phyloP scores from a whole-genome alignment of 2,797 vertebrate genomes.

The Gallinago nigripennis region DNA sequence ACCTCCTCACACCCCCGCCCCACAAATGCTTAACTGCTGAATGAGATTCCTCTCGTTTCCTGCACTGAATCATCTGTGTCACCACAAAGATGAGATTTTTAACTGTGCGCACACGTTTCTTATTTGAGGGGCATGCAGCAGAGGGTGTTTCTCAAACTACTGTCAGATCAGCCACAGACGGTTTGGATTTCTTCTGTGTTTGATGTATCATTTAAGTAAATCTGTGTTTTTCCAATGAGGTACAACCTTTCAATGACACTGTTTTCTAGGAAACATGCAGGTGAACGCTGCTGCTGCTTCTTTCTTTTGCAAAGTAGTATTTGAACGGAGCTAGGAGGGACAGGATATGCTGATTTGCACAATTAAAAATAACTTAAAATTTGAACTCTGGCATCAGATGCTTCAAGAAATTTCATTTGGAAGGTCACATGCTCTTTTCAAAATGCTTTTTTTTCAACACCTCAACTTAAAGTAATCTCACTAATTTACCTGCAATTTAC shows the following conservation, averaged over 20 bases:
- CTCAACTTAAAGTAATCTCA: background rate
- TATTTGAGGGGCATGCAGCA: conserved; percentile 26
- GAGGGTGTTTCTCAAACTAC: conserved; percentile 55
- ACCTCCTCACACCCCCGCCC: conserved; percentile 47
- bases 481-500: background rate
- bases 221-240: background rate
- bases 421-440: background rate
- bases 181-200: conserved; percentile 29
- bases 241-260: background rate
- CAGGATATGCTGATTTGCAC: conserved; percentile 32
- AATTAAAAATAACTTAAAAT: conserved; percentile 35
- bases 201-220: conserved; percentile 34
- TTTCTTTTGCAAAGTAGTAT: conserved; percentile 7
- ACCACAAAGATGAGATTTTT: conserved; percentile 64
- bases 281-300: background rate
- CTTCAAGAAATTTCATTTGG: background rate
- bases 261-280: conserved; percentile 18
- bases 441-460: background rate
- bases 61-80: conserved; percentile 67
- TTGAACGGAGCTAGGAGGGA: background rate
- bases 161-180: background rate
- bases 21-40: conserved; percentile 46
- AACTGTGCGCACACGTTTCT: conserved; percentile 33
- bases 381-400: background rate
- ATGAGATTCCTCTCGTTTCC: conserved; percentile 59